phyloP scores from a whole-genome alignment of 2,797 vertebrate genomes.

The Ceryle rudis region DNA sequence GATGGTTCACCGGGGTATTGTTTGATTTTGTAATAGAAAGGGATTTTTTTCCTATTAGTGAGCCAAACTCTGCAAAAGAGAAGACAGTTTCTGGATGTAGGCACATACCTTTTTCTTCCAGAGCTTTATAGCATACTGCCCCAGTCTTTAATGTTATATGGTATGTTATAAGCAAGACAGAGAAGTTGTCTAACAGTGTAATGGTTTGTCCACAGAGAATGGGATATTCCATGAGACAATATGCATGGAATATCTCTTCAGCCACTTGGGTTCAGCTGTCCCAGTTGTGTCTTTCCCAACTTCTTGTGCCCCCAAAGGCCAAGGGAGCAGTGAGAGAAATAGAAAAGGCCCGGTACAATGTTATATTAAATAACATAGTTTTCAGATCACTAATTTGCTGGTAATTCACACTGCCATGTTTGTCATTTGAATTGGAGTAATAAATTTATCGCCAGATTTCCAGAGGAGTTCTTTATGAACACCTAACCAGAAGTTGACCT shows the following conservation, averaged over 20 bases:
- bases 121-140: not conserved
- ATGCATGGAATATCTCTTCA: not conserved
- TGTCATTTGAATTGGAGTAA: not conserved
- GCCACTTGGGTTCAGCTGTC: not conserved
- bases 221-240: not conserved
- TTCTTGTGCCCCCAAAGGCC: not conserved
- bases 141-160: not conserved
- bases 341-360: not conserved
- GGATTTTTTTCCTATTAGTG: not conserved
- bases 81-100: not conserved
- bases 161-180: not conserved
- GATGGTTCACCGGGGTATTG: fast-evolving
- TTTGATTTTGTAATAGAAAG: not conserved
- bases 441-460: not conserved
- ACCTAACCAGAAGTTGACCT: not conserved
- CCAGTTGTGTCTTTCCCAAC: not conserved
- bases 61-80: not conserved
- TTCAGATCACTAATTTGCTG: not conserved
- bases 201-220: not conserved
- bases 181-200: not conserved
- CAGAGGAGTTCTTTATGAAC: not conserved
- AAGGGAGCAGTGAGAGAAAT: not conserved
- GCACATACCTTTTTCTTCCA: not conserved
- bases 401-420: not conserved
- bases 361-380: not conserved